Conservation (phyloP, 2,888 invertebrate genomes). For the Drosophila testacea region DNA sequence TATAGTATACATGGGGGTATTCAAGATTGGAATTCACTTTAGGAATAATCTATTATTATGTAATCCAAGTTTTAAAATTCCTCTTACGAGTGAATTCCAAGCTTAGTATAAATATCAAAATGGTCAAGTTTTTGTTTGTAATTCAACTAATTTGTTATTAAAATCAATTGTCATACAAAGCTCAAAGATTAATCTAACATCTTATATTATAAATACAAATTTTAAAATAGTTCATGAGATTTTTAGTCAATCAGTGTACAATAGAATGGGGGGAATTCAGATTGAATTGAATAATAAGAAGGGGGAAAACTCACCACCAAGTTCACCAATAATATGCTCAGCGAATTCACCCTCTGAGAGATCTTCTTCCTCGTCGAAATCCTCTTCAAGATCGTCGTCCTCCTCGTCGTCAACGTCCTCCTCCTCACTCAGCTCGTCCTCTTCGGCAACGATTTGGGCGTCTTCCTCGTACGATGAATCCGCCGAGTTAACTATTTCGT, state of each 20-base stretch:
- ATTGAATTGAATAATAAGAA: neutral
- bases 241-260: constrained; percentile 7
- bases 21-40: constrained; percentile 9
- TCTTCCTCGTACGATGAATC: constrained; percentile 76
- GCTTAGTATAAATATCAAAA: no score
- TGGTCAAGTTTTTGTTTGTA: neutral
- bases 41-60: constrained; percentile 2
- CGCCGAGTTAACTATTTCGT: constrained; percentile 76
- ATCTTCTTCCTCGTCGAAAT: constrained; percentile 67
- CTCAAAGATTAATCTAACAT: constrained; percentile 1
- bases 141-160: constrained; percentile 4
- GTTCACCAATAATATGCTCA: constrained; percentile 74
- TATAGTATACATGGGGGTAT: neutral
- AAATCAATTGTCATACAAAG: constrained; percentile 1
- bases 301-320: constrained; percentile 68
- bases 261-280: neutral
- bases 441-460: constrained; percentile 78
- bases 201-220: constrained; percentile 3
- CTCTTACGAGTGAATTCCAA: constrained; percentile 20
- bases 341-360: constrained; percentile 76
- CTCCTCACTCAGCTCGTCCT: constrained; percentile 73
- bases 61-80: neutral
- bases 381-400: constrained; percentile 72
- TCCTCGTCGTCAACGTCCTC: constrained; percentile 69
- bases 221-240: neutral